phyloP scores from a whole-genome alignment of 2,797 vertebrate species.

The Megalops cyprinoides region DNA sequence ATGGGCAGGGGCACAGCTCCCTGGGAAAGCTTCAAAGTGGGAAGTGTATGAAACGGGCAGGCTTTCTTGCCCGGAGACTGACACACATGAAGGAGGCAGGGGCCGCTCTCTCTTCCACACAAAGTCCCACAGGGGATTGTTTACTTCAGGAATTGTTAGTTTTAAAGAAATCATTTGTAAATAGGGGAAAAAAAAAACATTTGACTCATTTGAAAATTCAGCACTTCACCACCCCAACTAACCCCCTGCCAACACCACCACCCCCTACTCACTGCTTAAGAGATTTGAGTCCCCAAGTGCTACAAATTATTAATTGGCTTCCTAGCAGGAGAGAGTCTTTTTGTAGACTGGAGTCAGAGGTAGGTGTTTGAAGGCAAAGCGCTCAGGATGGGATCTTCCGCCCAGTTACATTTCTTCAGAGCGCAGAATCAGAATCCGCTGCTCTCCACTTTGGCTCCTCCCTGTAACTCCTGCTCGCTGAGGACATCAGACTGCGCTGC shows the following conservation, averaged over 20 bases:
- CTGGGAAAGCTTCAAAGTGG: background rate
- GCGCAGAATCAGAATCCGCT: background rate
- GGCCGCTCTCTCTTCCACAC: background rate
- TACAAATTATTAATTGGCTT: slow-evolving; percentile 10
- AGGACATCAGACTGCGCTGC: background rate
- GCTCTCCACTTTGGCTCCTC: background rate
- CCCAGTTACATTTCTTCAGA: background rate
- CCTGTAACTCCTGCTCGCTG: background rate
- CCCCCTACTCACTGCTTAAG: too few species aligned
- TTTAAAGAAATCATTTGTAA: background rate
- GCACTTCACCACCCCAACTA: too few species aligned
- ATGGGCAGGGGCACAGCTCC: too few species aligned
- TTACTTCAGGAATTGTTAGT: background rate
- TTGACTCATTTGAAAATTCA: background rate
- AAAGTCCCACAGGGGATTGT: background rate
- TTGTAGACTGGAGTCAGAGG: slow-evolving; percentile 2
- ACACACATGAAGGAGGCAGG: too few species aligned
- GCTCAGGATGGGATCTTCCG: background rate
- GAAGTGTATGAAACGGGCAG: too few species aligned
- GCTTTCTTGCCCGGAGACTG: too few species aligned
- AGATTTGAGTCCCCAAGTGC: background rate
- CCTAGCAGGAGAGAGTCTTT: background rate
- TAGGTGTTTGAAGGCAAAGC: slow-evolving; percentile 14
- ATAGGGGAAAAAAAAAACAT: background rate
- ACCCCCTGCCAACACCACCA: too few species aligned